Conservation (phyloP, 2,888 invertebrate species). For the Clanis bilineata region DNA sequence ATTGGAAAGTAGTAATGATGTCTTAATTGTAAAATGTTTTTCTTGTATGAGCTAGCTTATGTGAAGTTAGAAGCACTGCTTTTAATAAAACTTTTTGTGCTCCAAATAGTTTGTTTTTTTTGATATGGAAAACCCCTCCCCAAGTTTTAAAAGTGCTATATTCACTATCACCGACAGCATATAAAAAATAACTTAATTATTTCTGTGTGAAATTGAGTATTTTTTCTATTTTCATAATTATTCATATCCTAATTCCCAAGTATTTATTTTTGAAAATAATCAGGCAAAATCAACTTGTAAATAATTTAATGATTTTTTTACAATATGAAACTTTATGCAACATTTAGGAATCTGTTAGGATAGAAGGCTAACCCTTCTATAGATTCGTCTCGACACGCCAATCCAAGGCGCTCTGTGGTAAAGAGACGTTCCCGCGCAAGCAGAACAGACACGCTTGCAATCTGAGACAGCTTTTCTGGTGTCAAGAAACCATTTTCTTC, state of each 20-base stretch:
- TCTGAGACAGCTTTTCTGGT: conserved; percentile 93
- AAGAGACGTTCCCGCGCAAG: conserved; percentile 94
- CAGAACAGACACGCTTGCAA: conserved; percentile 92
- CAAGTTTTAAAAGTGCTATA: no score
- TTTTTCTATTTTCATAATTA: no score
- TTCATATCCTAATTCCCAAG: no score
- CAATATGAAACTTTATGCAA: conserved; percentile 37
- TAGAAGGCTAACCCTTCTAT: conserved; percentile 97
- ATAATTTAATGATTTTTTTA: conserved; percentile 29
- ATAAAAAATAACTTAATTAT: no score
- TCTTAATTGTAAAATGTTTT: conserved; percentile 25
- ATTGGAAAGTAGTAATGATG: conserved; percentile 29
- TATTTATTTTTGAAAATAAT: not conserved
- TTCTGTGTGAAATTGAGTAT: no score
- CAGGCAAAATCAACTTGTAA: conserved; percentile 25
- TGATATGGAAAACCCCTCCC: no score
- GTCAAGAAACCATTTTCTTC: conserved; percentile 87
- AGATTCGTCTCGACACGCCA: conserved; percentile 96
- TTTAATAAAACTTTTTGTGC: conserved; percentile 58
- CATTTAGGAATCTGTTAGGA: conserved; percentile 90
- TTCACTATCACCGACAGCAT: no score
- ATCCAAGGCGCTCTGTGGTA: conserved; percentile 92
- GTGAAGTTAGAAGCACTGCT: conserved; percentile 53
- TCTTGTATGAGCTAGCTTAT: conserved; percentile 47
- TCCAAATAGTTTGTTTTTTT: conserved; percentile 39